Evolutionary conservation across 2,888 invertebrate genomes (phyloP).

Genomic region (Cosmia pyralina): DNA sequence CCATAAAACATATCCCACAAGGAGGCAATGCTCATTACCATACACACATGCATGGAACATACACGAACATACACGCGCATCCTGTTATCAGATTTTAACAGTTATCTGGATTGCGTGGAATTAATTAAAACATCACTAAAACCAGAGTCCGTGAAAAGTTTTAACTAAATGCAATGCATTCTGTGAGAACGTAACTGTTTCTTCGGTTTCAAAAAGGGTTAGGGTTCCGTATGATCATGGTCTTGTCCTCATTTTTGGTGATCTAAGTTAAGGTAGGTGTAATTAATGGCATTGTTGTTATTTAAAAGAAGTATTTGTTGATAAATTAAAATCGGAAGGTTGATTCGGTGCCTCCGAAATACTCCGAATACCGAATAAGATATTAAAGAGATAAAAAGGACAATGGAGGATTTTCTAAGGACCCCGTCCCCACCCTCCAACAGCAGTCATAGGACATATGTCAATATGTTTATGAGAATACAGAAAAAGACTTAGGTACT

Average conservation of each 20-base stretch:
- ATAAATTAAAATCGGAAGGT: no score
- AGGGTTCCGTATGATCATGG: constrained; percentile 33
- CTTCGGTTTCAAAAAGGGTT: constrained; percentile 20
- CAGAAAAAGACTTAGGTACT: no score
- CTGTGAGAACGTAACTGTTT: constrained; percentile 54
- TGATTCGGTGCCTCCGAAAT: no score
- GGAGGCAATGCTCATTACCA: constrained; percentile 40
- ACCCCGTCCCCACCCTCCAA: no score
- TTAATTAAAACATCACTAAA: constrained; percentile 72
- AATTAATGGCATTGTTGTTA: background rate
- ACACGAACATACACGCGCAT: constrained; percentile 31
- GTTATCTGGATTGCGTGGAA: constrained; percentile 68
- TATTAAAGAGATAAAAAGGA: no score
- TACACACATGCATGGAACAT: constrained; percentile 39
- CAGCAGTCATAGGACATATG: no score
- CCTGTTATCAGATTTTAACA: constrained; percentile 66
- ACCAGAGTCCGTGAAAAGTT: constrained; percentile 56
- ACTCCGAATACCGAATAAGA: no score
- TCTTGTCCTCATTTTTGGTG: background rate
- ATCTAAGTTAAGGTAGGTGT: background rate
- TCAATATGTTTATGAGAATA: no score
- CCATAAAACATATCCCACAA: constrained; percentile 60
- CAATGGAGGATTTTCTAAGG: no score
- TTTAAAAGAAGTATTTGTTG: background rate
- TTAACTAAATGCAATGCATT: constrained; percentile 47